phyloP scores from a whole-genome alignment of 1,140 invertebrate genomes.

The Caerostris darwini region DNA sequence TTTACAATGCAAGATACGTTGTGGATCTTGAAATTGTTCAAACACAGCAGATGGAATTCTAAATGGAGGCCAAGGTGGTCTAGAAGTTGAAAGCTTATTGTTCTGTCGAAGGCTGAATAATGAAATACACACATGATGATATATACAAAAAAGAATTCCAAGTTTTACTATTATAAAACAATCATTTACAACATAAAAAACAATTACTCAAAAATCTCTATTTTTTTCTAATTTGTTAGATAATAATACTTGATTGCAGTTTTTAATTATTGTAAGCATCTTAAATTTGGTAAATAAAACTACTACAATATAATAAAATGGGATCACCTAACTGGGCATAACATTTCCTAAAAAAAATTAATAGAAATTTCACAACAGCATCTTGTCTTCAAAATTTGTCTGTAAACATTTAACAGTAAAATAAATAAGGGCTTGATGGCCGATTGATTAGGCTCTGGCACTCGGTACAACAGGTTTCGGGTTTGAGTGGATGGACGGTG shows the following conservation, averaged over 20 bases:
- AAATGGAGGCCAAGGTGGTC: constrained; percentile 92
- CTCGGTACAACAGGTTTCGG: too few relatives aligned
- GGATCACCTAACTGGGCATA: background rate
- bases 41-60: constrained; percentile 87
- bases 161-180: too few relatives aligned
- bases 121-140: background rate
- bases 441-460: too few relatives aligned
- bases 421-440: too few relatives aligned
- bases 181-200: too few relatives aligned
- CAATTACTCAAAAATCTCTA: too few relatives aligned
- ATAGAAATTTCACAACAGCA: background rate
- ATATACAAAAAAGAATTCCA: background rate
- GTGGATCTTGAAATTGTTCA: constrained; percentile 87
- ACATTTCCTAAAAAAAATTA: background rate
- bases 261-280: background rate
- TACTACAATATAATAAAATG: too few relatives aligned
- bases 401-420: too few relatives aligned
- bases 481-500: too few relatives aligned
- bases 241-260: too few relatives aligned
- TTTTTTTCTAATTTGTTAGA: too few relatives aligned
- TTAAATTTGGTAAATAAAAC: background rate
- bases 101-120: constrained; percentile 80
- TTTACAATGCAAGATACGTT: constrained; percentile 87
- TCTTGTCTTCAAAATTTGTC: background rate
- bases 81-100: constrained; percentile 86